A percentile compares a stretch with the other conserved stretches of the same genome.
These are phyloP conservation scores for Thamnophis sirtalis DNA, from an alignment of 2,113 vertebrate species.

Conservation along the genomic window DNA sequence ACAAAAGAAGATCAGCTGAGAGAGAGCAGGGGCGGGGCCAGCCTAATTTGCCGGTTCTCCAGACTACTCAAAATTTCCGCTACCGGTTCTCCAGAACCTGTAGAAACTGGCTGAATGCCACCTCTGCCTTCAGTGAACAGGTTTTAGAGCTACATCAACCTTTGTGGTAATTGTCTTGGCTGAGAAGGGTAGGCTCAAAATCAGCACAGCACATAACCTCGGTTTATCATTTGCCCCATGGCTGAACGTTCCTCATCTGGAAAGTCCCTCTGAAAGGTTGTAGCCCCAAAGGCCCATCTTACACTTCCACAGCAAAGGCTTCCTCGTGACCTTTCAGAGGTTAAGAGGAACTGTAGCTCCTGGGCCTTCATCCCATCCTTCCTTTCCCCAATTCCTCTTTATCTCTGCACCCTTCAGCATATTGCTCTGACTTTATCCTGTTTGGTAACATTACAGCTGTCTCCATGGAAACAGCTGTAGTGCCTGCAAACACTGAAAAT, in stretches of 20 bases:
- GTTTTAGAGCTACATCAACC: background rate
- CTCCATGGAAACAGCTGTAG: slow-evolving; percentile 59
- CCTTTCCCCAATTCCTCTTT: background rate
- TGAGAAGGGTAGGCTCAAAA: background rate
- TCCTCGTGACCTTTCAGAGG: background rate
- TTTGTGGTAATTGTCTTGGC: background rate
- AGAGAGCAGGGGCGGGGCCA: no score
- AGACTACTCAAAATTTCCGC: no score
- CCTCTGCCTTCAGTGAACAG: background rate
- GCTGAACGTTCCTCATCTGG: background rate
- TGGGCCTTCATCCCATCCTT: background rate
- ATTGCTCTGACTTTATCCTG: slow-evolving; percentile 52
- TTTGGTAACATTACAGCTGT: slow-evolving; percentile 60
- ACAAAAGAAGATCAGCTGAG: no score
- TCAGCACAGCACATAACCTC: background rate
- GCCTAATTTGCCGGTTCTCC: no score
- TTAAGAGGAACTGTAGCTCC: background rate
- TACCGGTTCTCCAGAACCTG: no score
- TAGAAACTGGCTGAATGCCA: no score
- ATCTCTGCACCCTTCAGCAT: background rate
- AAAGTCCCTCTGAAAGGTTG: background rate
- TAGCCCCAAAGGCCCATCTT: background rate
- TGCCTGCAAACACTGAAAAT: slow-evolving; percentile 25
- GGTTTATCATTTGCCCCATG: background rate
- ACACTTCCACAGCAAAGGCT: background rate